Conservation (phyloP, 2,888 invertebrate genomes). For the Biston betularia region DNA sequence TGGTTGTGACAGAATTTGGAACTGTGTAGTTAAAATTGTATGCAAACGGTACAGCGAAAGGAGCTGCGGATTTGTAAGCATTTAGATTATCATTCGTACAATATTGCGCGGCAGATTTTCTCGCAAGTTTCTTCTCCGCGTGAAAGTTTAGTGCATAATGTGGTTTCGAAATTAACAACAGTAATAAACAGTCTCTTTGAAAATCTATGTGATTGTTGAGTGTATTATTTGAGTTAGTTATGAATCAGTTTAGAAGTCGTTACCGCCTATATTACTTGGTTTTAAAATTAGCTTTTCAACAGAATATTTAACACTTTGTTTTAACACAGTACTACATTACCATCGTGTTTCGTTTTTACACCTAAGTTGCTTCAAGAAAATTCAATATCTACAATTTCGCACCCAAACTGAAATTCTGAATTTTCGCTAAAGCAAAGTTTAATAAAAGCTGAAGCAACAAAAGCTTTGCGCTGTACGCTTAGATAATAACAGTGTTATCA, state of each 20-base stretch:
- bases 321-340: not conserved
- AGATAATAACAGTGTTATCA: slow-evolving; percentile 42
- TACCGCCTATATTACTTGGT: not conserved
- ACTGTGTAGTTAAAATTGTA: slow-evolving; percentile 1
- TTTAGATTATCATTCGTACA: not conserved
- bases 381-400: slow-evolving; percentile 13
- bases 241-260: not conserved
- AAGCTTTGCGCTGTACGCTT: slow-evolving; percentile 42
- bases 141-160: not conserved
- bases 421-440: slow-evolving; percentile 26
- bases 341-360: not conserved
- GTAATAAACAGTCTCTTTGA: slow-evolving; percentile 1
- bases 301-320: not conserved
- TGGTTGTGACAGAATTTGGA: slow-evolving; percentile 4
- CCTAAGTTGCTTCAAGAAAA: slow-evolving; percentile 8
- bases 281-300: slow-evolving; percentile 4
- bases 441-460: slow-evolving; percentile 30
- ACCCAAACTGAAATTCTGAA: slow-evolving; percentile 15
- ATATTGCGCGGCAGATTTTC: not conserved
- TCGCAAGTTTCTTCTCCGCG: not conserved
- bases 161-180: not conserved
- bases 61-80: not conserved
- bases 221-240: not conserved
- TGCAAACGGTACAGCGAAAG: not conserved
- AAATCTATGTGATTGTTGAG: not conserved